Evolutionary conservation across 2,797 vertebrate genomes (phyloP).

Genomic region (Myripristis murdjan): DNA sequence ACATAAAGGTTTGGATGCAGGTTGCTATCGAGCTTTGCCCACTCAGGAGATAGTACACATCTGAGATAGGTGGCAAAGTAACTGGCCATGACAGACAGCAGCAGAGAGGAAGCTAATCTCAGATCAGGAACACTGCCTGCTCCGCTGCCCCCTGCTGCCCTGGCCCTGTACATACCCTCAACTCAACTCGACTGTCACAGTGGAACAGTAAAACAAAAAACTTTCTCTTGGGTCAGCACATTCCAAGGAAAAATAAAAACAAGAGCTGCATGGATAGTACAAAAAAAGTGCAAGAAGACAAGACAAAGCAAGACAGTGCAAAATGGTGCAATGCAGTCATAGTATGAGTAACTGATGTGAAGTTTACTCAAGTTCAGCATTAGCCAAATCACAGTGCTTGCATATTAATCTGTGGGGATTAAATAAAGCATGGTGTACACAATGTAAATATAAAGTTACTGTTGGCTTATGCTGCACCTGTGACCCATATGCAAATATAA

Average conservation of each 20-base stretch:
- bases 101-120: too few relatives aligned
- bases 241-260: constrained; percentile 12
- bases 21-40: too few relatives aligned
- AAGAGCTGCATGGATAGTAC: neutral
- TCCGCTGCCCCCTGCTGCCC: constrained; percentile 73
- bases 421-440: too few relatives aligned
- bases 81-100: neutral
- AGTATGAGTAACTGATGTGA: neutral
- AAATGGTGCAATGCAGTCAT: neutral
- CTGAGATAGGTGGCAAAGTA: neutral
- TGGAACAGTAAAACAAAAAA: neutral
- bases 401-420: too few relatives aligned
- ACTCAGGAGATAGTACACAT: neutral
- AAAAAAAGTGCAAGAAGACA: neutral
- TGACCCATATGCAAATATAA: too few relatives aligned
- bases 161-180: constrained; percentile 5
- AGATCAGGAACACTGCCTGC: constrained; percentile 20
- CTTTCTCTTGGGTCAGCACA: neutral
- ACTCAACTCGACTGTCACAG: neutral
- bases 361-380: constrained; percentile 6
- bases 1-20: too few relatives aligned
- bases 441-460: neutral
- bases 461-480: neutral
- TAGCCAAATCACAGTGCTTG: neutral
- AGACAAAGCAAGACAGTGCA: neutral